Evolutionary conservation across 1,140 invertebrate genomes (phyloP).

Genomic region (Drosophila rufa): DNA sequence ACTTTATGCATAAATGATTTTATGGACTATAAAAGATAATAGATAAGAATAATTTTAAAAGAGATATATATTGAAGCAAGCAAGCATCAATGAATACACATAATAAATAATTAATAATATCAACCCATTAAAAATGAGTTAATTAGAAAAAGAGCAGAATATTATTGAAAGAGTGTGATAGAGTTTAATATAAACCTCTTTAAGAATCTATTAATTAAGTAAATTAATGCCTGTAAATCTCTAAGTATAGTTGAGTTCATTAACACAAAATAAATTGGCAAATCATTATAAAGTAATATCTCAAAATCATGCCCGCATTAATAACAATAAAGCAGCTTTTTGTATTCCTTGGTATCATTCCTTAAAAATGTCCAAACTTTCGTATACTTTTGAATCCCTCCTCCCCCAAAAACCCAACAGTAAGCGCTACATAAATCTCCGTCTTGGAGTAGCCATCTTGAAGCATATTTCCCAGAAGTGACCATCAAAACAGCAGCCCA

Average conservation of each 20-base stretch:
- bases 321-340: not conserved
- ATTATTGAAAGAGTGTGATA: not conserved
- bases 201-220: not conserved
- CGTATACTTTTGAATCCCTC: not conserved
- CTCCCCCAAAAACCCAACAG: not conserved
- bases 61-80: not conserved
- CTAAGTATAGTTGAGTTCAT: not conserved
- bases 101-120: not conserved
- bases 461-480: conserved; percentile 36
- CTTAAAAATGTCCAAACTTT: not conserved
- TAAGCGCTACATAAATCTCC: conserved; percentile 28
- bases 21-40: not conserved
- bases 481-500: conserved; percentile 33
- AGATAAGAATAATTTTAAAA: not conserved
- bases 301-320: not conserved
- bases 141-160: not conserved
- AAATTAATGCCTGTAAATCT: not conserved
- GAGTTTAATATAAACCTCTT: not conserved
- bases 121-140: not conserved
- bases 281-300: no score
- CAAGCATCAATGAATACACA: not conserved
- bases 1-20: not conserved
- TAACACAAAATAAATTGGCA: not conserved
- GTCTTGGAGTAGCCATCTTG: not conserved
- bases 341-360: not conserved